Base-by-base conservation (phyloP, 2,888 invertebrate genomes). In the Carcina quercana region DNA sequence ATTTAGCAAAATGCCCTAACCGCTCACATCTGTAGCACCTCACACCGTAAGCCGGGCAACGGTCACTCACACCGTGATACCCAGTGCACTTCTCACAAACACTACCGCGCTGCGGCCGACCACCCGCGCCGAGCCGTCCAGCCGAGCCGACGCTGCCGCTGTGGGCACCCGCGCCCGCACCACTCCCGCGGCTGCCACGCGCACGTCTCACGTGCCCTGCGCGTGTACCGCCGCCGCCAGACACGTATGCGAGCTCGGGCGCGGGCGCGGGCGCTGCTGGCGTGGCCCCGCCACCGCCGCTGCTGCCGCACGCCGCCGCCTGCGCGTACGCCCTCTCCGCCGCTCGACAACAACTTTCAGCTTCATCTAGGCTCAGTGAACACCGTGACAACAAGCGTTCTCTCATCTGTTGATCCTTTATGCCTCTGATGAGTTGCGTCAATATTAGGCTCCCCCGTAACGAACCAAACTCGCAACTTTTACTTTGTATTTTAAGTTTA, bases 391-490 rank as follows among this genome's bases (percentile, higher is more conserved):
- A 12, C 22, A 35, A 27, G 13, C 14, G 22, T 15, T 40, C 32
- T 3, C 35, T 20, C n/a, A 34, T 13, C 8, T 41, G 26, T 2
- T 15, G 15, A 36, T 45, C 35, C 22, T 38, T 40, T 12, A 47
- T 22, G 3, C 42, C 47, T 24, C 47, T 25, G 15, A 45, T 45
- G 2, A 37, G 24, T 28, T 47, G 43, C n/a, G 42, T 43, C 12
- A 43, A 15, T 22, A 43, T 38, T n/a, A 47, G 15, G 22, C 42
- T 45, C 5, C 33, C 35, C 10, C 35, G 20, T 13, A 47, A 15
- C 5, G 14, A 25, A 7, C 37, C 45, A 13, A 47, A 45, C 12
- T 39, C 32, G 19, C 45, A 47, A 12, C 22, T 27, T 13, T 35
- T 35, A 15, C 45, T 47, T 31, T 38, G 38, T 2, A 35, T 13